Evolutionary conservation across 2,113 vertebrate species (phyloP).

Genomic region (Labeo catla): DNA sequence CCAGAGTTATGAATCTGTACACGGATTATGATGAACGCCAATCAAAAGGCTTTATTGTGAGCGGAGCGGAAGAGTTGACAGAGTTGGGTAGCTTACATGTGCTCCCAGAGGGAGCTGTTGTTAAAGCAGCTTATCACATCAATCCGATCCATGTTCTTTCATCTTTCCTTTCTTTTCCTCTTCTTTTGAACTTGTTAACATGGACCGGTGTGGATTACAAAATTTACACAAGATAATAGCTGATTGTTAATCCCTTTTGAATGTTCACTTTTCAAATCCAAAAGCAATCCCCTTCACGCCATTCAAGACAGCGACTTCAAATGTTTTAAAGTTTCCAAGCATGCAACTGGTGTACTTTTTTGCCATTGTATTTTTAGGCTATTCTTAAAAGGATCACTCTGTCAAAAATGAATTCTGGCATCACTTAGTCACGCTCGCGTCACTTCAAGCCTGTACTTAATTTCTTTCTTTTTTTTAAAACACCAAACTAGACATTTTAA

Average conservation of each 20-base stretch:
- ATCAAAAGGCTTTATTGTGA: conserved; percentile 37
- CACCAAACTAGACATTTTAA: not conserved
- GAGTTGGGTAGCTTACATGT: conserved; percentile 38
- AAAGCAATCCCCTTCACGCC: conserved; percentile 26
- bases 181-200: conserved; percentile 42
- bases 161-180: conserved; percentile 30
- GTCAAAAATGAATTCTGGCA: not conserved
- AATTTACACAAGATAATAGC: conserved; percentile 28
- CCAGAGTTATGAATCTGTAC: conserved; percentile 51
- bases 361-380: not conserved
- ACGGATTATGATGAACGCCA: conserved; percentile 50
- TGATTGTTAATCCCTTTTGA: conserved; percentile 25
- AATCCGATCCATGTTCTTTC: conserved; percentile 31
- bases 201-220: conserved; percentile 30
- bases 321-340: conserved; percentile 5
- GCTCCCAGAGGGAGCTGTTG: conserved; percentile 32
- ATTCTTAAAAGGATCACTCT: not conserved
- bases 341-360: conserved; percentile 8
- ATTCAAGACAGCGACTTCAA: conserved; percentile 26
- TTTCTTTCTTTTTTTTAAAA: not conserved
- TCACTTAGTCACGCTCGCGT: not conserved
- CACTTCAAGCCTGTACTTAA: not conserved
- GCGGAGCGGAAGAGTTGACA: conserved; percentile 49
- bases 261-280: conserved; percentile 25
- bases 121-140: conserved; percentile 46